Conservation (phyloP, 2,888 invertebrate species). For the Tribolium freemani region DNA sequence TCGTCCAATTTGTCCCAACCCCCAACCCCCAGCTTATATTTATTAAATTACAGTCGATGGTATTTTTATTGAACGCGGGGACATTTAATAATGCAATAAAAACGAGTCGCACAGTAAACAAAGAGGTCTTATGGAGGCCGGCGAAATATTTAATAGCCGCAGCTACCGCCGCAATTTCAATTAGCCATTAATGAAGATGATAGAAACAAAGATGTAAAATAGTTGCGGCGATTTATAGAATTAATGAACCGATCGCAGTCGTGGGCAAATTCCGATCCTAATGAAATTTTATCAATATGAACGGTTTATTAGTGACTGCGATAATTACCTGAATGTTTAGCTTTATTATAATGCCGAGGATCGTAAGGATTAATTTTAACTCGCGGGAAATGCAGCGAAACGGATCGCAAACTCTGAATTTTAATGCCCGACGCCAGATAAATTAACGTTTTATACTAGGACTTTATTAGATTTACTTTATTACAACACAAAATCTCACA, state of each 20-base stretch:
- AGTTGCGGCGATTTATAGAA: conserved; percentile 3
- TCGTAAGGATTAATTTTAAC: background rate
- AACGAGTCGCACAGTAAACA: conserved; percentile 42
- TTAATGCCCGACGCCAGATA: background rate
- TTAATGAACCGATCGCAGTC: conserved; percentile 11
- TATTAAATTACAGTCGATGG: conserved; percentile 46
- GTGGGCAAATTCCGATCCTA: conserved; percentile 5
- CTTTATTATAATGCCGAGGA: background rate
- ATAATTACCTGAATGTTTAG: background rate
- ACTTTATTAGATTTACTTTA: too few relatives aligned
- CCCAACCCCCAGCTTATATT: conserved; percentile 31
- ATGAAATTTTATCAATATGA: conserved; percentile 6
- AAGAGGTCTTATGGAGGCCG: conserved; percentile 40
- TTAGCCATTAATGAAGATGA: conserved; percentile 36
- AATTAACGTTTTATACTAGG: background rate
- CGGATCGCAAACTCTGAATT: background rate
- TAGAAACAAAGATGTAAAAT: conserved; percentile 35
- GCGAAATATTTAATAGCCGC: conserved; percentile 22
- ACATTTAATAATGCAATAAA: conserved; percentile 45
- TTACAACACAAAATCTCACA: too few relatives aligned
- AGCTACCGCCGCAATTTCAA: conserved; percentile 37
- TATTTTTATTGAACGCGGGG: conserved; percentile 38
- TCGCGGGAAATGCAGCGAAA: background rate
- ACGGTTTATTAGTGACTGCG: background rate
- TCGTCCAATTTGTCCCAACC: conserved; percentile 1